Evolutionary conservation across 2,797 vertebrate species (phyloP).

Genomic region (Sebastes glaucus): DNA sequence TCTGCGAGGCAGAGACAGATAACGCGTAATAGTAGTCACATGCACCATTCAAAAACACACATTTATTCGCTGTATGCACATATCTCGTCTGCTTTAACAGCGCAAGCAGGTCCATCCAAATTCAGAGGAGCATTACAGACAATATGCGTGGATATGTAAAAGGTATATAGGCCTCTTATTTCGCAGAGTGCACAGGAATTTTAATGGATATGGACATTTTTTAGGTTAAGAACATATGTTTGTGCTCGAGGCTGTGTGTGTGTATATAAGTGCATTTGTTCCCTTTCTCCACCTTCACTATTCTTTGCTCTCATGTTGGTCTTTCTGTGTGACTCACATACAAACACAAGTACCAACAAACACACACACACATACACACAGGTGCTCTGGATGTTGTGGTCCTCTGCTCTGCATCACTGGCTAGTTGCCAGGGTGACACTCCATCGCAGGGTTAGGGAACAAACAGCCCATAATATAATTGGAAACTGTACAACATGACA

Average conservation of each 20-base stretch:
- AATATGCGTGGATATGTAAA: slow-evolving; percentile 1
- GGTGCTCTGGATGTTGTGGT: slow-evolving; percentile 29
- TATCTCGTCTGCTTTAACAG: background rate
- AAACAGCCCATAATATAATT: slow-evolving; percentile 72
- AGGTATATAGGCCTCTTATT: slow-evolving; percentile 1
- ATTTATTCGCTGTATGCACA: background rate
- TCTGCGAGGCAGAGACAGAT: slow-evolving; percentile 18
- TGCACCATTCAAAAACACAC: slow-evolving; percentile 13
- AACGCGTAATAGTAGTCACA: slow-evolving; percentile 17
- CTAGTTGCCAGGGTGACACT: slow-evolving; percentile 71
- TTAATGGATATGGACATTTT: slow-evolving; percentile 34
- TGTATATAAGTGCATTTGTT: background rate
- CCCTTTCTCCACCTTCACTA: slow-evolving; percentile 4
- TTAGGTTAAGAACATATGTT: slow-evolving; percentile 25
- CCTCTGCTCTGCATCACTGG: slow-evolving; percentile 50
- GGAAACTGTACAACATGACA: slow-evolving; percentile 57
- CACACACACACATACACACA: slow-evolving; percentile 20
- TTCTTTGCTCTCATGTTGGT: slow-evolving; percentile 10
- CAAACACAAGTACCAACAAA: slow-evolving; percentile 5
- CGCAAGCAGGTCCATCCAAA: background rate
- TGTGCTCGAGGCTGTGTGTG: slow-evolving; percentile 14
- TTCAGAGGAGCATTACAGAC: slow-evolving; percentile 25
- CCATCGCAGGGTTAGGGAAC: slow-evolving; percentile 60
- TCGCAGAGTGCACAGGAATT: slow-evolving; percentile 8
- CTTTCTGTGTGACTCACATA: slow-evolving; percentile 13